These are phyloP conservation scores for Heteractis magnifica DNA, from an alignment of 92 coral and sea anemone genomes.

Conservation along the genomic window DNA sequence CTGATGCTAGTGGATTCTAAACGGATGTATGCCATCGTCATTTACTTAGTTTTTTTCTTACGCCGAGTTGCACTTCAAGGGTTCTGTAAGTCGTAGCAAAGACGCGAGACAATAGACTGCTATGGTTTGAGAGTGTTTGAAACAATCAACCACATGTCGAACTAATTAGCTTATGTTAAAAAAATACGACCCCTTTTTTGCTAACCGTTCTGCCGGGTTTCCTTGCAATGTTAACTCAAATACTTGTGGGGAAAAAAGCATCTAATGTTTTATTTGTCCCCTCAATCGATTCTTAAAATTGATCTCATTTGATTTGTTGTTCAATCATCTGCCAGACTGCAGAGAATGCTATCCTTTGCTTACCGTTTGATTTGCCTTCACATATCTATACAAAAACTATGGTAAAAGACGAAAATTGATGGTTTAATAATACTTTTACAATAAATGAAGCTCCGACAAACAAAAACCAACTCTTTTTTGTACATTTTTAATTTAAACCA, in stretches of 20 bases:
- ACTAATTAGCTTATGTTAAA: constrained; percentile 11
- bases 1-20: no score
- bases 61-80: not conserved
- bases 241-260: not conserved
- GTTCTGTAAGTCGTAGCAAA: not conserved
- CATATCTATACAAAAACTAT: not conserved
- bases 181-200: not conserved
- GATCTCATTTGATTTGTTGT: no score
- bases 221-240: not conserved
- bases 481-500: not conserved
- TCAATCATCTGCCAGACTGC: no score
- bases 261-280: no score
- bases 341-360: no score
- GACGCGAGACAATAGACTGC: not conserved
- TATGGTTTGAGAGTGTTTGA: constrained; percentile 10
- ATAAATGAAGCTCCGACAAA: not conserved
- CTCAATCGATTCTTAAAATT: no score
- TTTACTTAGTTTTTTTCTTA: not conserved
- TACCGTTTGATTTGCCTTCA: not conserved
- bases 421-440: no score
- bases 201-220: not conserved
- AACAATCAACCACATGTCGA: constrained; percentile 34
- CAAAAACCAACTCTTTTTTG: not conserved
- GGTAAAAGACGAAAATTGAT: no score
- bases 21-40: not conserved